Percentiles rank a stretch among this genome's conserved stretches.
Evolutionary conservation across 2,888 invertebrate species (phyloP).

Genomic region (Orthosia gothica): DNA sequence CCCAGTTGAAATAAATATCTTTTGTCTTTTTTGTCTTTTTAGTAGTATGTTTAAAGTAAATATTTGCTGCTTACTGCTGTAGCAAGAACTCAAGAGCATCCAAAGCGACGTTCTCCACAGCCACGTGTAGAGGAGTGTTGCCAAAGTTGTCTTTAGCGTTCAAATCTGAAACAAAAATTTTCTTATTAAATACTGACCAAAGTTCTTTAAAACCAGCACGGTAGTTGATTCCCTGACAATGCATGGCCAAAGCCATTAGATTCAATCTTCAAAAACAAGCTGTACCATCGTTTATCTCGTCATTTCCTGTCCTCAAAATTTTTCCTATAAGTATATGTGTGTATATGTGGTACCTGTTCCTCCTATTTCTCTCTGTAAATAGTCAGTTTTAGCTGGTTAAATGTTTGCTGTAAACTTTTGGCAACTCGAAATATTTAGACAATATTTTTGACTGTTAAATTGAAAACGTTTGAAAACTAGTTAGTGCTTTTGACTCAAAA

Average conservation of each 20-base stretch:
- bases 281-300: neutral
- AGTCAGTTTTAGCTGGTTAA: neutral
- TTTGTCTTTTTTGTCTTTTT: no score
- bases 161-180: constrained; percentile 91
- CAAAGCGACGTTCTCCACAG: constrained; percentile 94
- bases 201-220: no score
- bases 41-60: neutral
- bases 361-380: no score
- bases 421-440: neutral
- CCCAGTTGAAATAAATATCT: no score
- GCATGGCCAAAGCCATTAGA: neutral
- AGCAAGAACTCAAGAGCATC: constrained; percentile 94
- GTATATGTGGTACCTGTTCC: no score
- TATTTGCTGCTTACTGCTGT: constrained; percentile 91
- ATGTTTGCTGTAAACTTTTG: neutral
- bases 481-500: no score
- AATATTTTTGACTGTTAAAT: neutral
- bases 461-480: neutral
- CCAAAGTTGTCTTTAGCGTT: constrained; percentile 94
- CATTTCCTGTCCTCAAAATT: neutral
- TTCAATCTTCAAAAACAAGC: neutral
- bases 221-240: neutral
- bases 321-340: no score
- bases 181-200: neutral
- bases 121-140: constrained; percentile 96